Conservation (phyloP, 1,140 invertebrate species). For the Hydropsyche tenuis region DNA sequence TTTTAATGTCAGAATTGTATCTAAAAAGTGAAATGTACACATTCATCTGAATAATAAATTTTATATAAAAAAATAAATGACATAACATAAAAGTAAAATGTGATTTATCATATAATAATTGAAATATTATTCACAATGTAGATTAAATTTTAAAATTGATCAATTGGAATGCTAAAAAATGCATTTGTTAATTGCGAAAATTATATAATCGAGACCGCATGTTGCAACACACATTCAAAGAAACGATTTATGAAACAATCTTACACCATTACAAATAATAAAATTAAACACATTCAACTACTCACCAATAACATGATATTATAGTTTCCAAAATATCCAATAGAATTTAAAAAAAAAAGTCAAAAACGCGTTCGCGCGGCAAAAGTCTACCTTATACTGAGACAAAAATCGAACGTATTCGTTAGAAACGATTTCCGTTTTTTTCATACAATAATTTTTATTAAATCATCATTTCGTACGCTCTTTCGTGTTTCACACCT, state of each 20-base stretch:
- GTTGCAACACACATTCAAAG: not conserved
- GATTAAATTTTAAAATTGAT: not conserved
- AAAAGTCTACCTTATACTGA: slow-evolving; percentile 4
- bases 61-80: no score
- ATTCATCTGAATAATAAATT: no score
- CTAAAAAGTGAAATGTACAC: no score
- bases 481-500: no score
- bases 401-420: not conserved
- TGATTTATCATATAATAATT: no score
- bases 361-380: not conserved
- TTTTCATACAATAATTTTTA: no score
- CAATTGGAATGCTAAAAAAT: not conserved
- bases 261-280: not conserved
- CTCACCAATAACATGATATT: not conserved
- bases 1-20: no score
- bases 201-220: not conserved
- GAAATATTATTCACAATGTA: not conserved
- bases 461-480: no score
- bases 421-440: no score
- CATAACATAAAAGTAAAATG: no score
- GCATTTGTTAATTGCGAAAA: not conserved
- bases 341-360: not conserved
- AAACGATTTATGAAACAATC: no score
- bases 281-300: not conserved
- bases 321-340: not conserved